Conservation (phyloP, 2,797 vertebrate genomes). For the Phalloptychus januarius region DNA sequence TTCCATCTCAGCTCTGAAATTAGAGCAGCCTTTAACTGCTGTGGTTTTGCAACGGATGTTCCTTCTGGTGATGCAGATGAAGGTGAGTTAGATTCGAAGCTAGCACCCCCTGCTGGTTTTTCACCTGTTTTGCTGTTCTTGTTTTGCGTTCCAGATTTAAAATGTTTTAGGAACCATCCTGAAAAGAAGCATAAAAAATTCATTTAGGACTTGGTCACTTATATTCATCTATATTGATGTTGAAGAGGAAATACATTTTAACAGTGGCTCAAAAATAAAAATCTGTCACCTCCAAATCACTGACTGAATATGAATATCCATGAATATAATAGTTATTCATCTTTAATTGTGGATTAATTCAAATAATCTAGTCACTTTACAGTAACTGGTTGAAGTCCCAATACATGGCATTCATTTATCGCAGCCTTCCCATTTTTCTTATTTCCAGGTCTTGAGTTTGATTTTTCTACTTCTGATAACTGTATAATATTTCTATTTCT, state of each 20-base stretch:
- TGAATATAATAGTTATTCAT: too few relatives aligned
- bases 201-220: too few relatives aligned
- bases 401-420: too few relatives aligned
- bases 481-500: too few relatives aligned
- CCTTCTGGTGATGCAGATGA: background rate
- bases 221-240: background rate
- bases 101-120: background rate
- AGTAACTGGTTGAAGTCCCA: too few relatives aligned
- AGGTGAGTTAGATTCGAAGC: background rate
- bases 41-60: background rate
- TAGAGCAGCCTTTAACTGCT: constrained; percentile 19
- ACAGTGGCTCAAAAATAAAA: background rate
- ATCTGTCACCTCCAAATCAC: too few relatives aligned
- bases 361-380: too few relatives aligned
- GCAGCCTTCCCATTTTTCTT: too few relatives aligned
- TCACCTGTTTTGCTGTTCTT: constrained; percentile 12
- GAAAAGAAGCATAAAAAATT: background rate
- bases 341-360: too few relatives aligned
- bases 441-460: too few relatives aligned
- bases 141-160: constrained; percentile 41
- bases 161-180: constrained; percentile 70
- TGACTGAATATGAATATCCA: too few relatives aligned
- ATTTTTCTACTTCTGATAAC: too few relatives aligned
- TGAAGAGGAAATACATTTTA: background rate
- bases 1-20: constrained; percentile 75